Evolutionary conservation across 2,113 vertebrate genomes (phyloP).

Genomic region (Riparia riparia): DNA sequence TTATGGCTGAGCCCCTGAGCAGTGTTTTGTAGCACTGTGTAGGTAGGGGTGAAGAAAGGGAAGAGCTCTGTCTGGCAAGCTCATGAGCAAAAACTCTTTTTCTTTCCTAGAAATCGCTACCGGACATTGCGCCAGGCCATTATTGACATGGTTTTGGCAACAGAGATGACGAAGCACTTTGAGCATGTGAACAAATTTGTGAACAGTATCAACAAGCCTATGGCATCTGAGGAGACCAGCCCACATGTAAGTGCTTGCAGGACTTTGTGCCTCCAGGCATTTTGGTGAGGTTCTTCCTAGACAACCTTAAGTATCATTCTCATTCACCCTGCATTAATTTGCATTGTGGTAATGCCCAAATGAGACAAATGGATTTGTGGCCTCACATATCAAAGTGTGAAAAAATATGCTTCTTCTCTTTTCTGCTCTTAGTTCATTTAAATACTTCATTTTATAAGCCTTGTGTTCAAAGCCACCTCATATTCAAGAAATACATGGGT

Average conservation of each 20-base stretch:
- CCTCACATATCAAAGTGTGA: neutral
- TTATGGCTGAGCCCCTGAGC: neutral
- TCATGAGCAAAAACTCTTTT: neutral
- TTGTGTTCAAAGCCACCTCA: neutral
- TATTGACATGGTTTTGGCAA: constrained; percentile 98
- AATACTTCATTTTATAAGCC: neutral
- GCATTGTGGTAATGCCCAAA: neutral
- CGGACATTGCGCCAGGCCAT: constrained; percentile 91
- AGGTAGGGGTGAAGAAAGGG: neutral
- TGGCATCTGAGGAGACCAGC: constrained; percentile 86
- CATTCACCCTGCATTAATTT: neutral
- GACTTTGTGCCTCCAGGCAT: neutral
- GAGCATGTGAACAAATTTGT: constrained; percentile 98
- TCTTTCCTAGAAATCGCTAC: constrained; percentile 87
- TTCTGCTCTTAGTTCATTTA: neutral
- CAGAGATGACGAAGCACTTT: constrained; percentile 97
- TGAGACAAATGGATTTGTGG: neutral
- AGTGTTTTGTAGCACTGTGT: neutral
- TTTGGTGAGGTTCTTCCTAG: neutral
- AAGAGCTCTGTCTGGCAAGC: neutral
- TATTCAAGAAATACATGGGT: neutral
- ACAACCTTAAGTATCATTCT: neutral
- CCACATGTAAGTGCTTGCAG: constrained; percentile 63
- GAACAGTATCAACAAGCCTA: constrained; percentile 95
- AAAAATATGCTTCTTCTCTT: neutral